Conservation (phyloP, 2,113 vertebrate genomes). For the Gopherus evgoodei region DNA sequence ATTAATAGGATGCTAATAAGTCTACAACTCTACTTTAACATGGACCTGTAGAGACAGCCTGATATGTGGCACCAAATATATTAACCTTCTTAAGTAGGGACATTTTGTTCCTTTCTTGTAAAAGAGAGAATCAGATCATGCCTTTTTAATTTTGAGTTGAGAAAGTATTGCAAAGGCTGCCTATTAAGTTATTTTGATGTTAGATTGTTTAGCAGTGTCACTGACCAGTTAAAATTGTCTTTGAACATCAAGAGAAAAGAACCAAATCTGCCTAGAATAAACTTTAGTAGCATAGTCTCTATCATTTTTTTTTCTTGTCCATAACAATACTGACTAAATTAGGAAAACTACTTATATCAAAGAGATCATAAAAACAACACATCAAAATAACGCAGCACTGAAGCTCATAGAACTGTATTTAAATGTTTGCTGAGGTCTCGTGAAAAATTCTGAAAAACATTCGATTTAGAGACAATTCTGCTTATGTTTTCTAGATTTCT, state of each 20-base stretch:
- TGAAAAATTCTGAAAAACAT: neutral
- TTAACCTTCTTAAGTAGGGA: neutral
- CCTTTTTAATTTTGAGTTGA: neutral
- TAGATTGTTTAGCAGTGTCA: neutral
- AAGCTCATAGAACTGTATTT: slow-evolving; percentile 8
- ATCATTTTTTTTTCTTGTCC: no score
- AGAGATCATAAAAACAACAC: neutral
- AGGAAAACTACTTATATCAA: neutral
- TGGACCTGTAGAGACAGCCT: slow-evolving; percentile 38
- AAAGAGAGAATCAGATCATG: neutral
- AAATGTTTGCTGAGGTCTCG: neutral
- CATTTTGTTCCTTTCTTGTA: neutral
- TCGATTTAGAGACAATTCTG: neutral
- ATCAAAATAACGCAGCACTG: neutral
- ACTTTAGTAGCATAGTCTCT: neutral
- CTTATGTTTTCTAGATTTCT: neutral
- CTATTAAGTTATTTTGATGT: neutral
- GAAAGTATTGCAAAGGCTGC: neutral
- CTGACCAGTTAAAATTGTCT: neutral
- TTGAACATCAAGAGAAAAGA: neutral
- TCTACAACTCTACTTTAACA: slow-evolving; percentile 67
- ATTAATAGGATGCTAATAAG: slow-evolving; percentile 81
- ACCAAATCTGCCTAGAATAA: neutral
- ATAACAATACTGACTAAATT: neutral
- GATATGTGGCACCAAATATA: slow-evolving; percentile 64